These are phyloP conservation scores for Danionella dracula DNA, from an alignment of 2,797 vertebrate genomes.

Conservation along the genomic window DNA sequence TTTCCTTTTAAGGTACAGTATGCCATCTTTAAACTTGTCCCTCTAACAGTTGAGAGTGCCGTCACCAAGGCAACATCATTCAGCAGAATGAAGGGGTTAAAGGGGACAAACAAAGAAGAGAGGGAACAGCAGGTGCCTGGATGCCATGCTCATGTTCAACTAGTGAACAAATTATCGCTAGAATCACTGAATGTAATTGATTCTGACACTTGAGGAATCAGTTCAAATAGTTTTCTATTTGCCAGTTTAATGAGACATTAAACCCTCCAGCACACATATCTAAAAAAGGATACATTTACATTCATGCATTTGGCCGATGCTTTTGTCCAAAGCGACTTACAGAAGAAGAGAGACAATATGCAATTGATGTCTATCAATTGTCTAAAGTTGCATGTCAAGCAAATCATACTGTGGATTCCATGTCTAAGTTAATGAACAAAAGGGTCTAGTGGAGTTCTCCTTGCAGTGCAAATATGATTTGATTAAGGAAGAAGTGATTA, in stretches of 20 bases:
- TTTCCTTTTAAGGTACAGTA: conserved; percentile 1
- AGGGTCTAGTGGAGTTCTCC: too few species aligned
- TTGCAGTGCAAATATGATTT: too few species aligned
- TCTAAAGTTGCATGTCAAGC: not conserved
- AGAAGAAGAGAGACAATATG: too few species aligned
- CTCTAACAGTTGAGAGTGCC: conserved; percentile 22
- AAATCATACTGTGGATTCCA: not conserved
- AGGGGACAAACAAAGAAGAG: conserved; percentile 36
- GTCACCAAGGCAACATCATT: conserved; percentile 65
- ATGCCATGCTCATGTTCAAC: not conserved
- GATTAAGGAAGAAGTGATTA: too few species aligned
- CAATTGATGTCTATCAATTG: not conserved
- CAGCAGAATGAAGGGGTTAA: conserved; percentile 49
- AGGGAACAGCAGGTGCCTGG: conserved; percentile 34
- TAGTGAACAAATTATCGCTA: not conserved
- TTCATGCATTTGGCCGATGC: too few species aligned
- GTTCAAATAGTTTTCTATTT: not conserved
- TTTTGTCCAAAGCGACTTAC: too few species aligned
- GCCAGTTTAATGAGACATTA: conserved; percentile 1
- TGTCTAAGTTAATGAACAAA: not conserved
- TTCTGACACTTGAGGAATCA: not conserved
- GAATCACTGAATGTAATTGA: conserved; percentile 9
- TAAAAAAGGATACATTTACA: too few species aligned
- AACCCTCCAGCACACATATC: not conserved
- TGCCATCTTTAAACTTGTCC: conserved; percentile 2